Evolutionary conservation across 2,888 invertebrate genomes (phyloP).

Genomic region (Cyclophora punctaria): DNA sequence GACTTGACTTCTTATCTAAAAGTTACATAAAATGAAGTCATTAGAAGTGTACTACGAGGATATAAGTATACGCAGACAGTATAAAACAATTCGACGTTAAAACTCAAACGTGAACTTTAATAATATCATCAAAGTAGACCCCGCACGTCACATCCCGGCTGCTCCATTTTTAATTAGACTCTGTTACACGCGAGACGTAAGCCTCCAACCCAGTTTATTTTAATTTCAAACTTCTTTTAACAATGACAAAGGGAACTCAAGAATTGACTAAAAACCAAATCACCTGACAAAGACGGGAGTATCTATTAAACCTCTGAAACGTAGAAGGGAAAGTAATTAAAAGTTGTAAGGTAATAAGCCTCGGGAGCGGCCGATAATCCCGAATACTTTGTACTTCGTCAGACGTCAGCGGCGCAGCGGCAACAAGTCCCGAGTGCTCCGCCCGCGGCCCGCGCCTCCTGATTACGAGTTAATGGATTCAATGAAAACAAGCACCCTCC

Average conservation of each 20-base stretch:
- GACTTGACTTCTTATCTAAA: too few species aligned
- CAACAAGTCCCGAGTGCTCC: background rate
- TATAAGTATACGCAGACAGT: too few species aligned
- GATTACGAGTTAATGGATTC: constrained; percentile 29
- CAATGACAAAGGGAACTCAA: constrained; percentile 7
- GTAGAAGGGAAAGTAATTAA: constrained; percentile 50
- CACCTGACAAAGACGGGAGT: constrained; percentile 28
- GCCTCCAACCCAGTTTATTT: background rate
- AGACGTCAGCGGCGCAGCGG: too few species aligned
- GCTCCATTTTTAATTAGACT: background rate
- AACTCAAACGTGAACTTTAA: too few species aligned
- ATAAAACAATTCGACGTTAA: too few species aligned
- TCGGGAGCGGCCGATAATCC: constrained; percentile 22
- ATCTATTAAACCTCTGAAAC: constrained; percentile 40
- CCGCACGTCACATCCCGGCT: too few species aligned
- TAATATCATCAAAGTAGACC: too few species aligned
- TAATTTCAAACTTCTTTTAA: background rate
- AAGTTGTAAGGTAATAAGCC: constrained; percentile 36
- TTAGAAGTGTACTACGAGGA: too few species aligned
- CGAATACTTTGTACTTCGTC: constrained; percentile 30
- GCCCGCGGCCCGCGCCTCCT: constrained; percentile 9
- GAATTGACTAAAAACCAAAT: constrained; percentile 25
- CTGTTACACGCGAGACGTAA: background rate
- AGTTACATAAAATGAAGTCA: too few species aligned
- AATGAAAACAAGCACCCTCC: constrained; percentile 20